Conservation (phyloP, 2,888 invertebrate species). For the Rotaria macrura region DNA sequence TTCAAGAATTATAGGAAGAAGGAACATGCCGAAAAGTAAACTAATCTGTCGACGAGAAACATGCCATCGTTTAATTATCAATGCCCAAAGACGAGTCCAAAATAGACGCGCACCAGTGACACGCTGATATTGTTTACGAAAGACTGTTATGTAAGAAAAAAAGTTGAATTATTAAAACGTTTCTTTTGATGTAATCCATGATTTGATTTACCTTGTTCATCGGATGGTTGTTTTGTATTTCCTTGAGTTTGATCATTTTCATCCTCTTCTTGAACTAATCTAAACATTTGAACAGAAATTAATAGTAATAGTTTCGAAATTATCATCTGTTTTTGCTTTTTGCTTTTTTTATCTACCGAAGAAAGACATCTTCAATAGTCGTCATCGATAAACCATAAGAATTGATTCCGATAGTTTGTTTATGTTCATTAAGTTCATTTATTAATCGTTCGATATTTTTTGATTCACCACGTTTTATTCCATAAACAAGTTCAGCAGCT, state of each 20-base stretch:
- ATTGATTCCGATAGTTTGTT: neutral
- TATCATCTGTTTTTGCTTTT: too few species aligned
- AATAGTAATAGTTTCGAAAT: neutral
- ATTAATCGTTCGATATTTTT: neutral
- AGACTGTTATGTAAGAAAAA: neutral
- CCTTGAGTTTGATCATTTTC: neutral
- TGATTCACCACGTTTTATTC: conserved; percentile 2
- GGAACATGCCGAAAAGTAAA: neutral
- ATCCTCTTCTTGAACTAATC: neutral
- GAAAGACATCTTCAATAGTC: conserved; percentile 18
- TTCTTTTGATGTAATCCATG: too few species aligned
- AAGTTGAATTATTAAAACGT: too few species aligned
- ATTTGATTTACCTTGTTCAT: neutral
- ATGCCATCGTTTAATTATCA: neutral
- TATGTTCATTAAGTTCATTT: neutral
- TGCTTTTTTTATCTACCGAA: neutral
- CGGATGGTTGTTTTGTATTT: too few species aligned
- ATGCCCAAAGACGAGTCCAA: neutral
- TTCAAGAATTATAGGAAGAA: neutral
- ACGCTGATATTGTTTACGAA: neutral
- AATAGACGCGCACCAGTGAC: neutral
- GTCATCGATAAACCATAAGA: neutral
- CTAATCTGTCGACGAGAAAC: neutral
- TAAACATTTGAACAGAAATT: neutral
- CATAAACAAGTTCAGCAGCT: conserved; percentile 9